Conservation (phyloP, 2,888 invertebrate genomes). For the Dryadula phaetusa region DNA sequence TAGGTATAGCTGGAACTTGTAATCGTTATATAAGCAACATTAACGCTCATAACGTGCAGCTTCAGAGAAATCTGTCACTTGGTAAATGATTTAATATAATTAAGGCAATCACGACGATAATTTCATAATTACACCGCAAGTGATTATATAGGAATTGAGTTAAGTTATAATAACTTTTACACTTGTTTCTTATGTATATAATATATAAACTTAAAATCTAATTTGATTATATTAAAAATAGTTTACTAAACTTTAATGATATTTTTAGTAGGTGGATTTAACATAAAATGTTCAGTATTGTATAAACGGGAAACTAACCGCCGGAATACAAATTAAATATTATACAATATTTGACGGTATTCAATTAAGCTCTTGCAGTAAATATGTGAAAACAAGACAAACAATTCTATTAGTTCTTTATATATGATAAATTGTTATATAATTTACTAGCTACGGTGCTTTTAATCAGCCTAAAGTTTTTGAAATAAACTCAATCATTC, state of each 20-base stretch:
- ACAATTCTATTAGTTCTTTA: not conserved
- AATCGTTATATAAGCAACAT: slow-evolving; percentile 2
- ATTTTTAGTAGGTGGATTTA: not conserved
- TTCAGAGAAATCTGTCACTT: slow-evolving; percentile 42
- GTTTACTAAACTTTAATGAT: too few relatives aligned
- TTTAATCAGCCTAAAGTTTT: not conserved
- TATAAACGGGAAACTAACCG: not conserved
- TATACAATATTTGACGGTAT: not conserved
- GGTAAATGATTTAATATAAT: slow-evolving; percentile 43
- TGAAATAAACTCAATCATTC: not conserved
- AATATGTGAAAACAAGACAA: not conserved
- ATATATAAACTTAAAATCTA: not conserved
- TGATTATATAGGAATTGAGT: slow-evolving; percentile 13
- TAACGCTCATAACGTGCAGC: slow-evolving; percentile 30
- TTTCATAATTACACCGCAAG: slow-evolving; percentile 32
- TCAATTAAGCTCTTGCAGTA: not conserved
- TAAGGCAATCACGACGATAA: slow-evolving; percentile 42
- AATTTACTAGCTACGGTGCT: not conserved
- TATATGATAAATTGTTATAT: too few relatives aligned
- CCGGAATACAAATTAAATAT: not conserved
- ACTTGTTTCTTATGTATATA: not conserved
- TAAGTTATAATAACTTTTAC: not conserved
- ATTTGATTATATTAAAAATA: too few relatives aligned
- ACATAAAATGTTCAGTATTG: not conserved
- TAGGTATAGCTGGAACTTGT: not conserved